These are phyloP conservation scores for Phoronis australis DNA, from an alignment of 2,888 invertebrate genomes.

Conservation along the genomic window DNA sequence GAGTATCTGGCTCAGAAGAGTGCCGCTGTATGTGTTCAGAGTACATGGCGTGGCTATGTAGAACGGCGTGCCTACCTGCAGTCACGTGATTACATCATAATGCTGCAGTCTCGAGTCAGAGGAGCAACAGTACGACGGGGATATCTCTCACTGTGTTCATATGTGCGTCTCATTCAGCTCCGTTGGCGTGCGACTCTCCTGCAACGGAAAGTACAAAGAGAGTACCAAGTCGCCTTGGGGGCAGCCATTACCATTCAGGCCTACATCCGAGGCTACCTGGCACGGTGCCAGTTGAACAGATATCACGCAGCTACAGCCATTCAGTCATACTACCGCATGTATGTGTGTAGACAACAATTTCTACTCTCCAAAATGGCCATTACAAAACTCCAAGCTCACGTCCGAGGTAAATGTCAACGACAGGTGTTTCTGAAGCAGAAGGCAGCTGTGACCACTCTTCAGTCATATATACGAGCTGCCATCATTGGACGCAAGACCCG, in stretches of 20 bases:
- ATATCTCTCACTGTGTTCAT: background rate
- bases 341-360: constrained; percentile 6
- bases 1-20: constrained; percentile 2
- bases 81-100: background rate
- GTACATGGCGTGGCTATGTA: constrained; percentile 4
- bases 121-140: constrained; percentile 1
- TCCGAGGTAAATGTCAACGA: background rate
- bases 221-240: constrained; percentile 1
- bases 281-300: constrained; percentile 3
- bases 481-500: background rate
- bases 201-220: background rate
- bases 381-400: constrained; percentile 7
- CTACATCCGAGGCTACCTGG: background rate
- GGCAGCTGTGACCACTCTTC: background rate
- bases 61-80: constrained; percentile 1
- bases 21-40: constrained; percentile 12
- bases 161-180: constrained; percentile 10
- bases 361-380: background rate
- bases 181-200: constrained; percentile 8
- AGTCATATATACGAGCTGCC: background rate
- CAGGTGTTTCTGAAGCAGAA: background rate
- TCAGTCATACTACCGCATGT: constrained; percentile 15
- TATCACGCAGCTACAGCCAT: constrained; percentile 14
- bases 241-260: constrained; percentile 9
- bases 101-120: background rate